Evolutionary conservation across 2,797 vertebrate species (phyloP).

Genomic region (Neopelma chrysocephalum): DNA sequence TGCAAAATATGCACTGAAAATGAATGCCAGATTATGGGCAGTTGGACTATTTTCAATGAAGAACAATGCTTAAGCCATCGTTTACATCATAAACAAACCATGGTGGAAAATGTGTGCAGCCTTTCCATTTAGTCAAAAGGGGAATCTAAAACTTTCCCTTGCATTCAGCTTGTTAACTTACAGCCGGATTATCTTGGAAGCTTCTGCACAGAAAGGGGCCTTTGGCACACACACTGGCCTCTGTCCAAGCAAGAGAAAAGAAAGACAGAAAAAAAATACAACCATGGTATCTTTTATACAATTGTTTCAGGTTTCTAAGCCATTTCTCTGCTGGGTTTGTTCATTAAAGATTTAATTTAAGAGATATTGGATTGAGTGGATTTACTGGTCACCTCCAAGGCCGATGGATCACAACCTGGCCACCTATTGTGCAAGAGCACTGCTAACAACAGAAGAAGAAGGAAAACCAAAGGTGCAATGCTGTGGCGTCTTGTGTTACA

Average conservation of each 20-base stretch:
- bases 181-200: background rate
- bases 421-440: background rate
- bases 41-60: background rate
- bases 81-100: slow-evolving; percentile 22
- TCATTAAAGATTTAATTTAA: background rate
- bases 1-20: slow-evolving; percentile 28
- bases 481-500: background rate
- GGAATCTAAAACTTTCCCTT: background rate
- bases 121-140: background rate
- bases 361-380: background rate
- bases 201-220: background rate
- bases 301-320: background rate
- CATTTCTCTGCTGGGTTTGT: background rate
- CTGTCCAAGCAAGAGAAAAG: background rate
- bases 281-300: accelerated
- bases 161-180: background rate
- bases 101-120: background rate
- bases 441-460: background rate
- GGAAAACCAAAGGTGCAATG: background rate
- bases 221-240: background rate
- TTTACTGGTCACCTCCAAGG: background rate
- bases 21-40: slow-evolving; percentile 24
- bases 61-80: background rate
- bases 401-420: background rate
- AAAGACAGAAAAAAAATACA: background rate